These are phyloP conservation scores for Panurus biarmicus DNA, from an alignment of 2,113 vertebrate species.

Conservation along the genomic window DNA sequence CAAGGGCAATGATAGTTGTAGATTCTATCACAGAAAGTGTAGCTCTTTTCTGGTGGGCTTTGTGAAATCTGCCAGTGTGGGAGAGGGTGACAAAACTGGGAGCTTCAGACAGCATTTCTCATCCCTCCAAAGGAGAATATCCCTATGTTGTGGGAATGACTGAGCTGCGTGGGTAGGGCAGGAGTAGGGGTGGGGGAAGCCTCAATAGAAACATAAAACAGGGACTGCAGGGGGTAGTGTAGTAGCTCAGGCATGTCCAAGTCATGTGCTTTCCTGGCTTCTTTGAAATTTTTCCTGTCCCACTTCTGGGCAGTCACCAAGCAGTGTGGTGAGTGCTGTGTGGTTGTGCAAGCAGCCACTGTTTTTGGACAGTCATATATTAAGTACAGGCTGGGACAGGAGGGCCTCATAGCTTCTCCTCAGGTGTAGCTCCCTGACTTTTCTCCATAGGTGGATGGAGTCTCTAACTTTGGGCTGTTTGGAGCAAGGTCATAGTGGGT, in stretches of 20 bases:
- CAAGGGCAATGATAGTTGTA: not conserved
- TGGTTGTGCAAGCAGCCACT: not conserved
- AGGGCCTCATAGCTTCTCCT: not conserved
- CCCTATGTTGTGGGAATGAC: not conserved
- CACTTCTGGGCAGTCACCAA: not conserved
- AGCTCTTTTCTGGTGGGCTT: not conserved
- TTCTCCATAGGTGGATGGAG: not conserved
- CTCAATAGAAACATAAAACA: not conserved
- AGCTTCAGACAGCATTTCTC: not conserved
- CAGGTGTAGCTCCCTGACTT: not conserved
- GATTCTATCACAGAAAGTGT: not conserved
- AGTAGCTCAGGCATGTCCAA: not conserved
- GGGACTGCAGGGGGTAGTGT: not conserved
- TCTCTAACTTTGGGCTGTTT: not conserved
- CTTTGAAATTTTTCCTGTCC: not conserved
- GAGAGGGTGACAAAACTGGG: not conserved
- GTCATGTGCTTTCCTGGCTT: not conserved
- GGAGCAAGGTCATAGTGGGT: not conserved
- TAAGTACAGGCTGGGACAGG: not conserved
- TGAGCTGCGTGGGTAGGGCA: not conserved
- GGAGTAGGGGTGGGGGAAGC: not conserved
- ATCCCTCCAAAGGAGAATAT: rapidly evolving
- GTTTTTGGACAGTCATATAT: rapidly evolving
- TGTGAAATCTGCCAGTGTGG: not conserved
- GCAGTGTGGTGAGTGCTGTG: not conserved